Conservation (phyloP, 2,888 invertebrate species). For the Agrilus mali region DNA sequence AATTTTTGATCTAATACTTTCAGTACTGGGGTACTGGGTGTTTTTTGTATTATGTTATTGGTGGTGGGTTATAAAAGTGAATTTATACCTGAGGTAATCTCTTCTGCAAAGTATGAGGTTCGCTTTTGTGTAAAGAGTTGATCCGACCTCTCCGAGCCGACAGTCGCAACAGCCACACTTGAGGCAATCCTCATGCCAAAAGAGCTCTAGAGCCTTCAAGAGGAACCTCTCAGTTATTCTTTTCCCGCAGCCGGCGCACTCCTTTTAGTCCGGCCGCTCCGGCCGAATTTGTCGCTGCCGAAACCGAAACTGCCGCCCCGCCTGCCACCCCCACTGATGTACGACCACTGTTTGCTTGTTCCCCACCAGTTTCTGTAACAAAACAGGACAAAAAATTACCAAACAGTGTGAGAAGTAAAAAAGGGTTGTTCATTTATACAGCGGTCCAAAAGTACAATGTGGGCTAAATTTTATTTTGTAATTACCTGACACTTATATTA, state of each 20-base stretch:
- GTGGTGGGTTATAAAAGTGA: conserved; percentile 38
- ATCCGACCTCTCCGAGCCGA: conserved; percentile 90
- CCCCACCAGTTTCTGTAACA: conserved; percentile 31
- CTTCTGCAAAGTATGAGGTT: conserved; percentile 91
- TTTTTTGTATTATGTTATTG: conserved; percentile 8
- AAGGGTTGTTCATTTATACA: too few relatives aligned
- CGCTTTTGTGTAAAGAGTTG: conserved; percentile 88
- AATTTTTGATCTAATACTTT: too few relatives aligned
- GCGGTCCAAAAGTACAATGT: too few relatives aligned
- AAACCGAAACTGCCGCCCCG: conserved; percentile 22
- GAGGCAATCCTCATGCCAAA: conserved; percentile 97
- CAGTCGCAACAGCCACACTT: conserved; percentile 97
- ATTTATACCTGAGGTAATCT: conserved; percentile 67
- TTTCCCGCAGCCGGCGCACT: conserved; percentile 91
- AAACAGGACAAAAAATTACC: neutral
- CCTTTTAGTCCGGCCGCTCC: conserved; percentile 44
- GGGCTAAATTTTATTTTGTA: too few relatives aligned
- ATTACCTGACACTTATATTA: too few relatives aligned
- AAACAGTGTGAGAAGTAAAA: too few relatives aligned
- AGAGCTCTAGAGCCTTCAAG: conserved; percentile 83
- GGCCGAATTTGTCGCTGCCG: conserved; percentile 14
- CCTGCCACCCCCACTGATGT: conserved; percentile 26
- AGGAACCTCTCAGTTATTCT: conserved; percentile 84
- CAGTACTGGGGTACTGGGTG: too few relatives aligned
- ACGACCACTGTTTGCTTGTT: conserved; percentile 25